Base-by-base conservation (phyloP, 2,113 vertebrate species). In the Salminus brasiliensis region DNA sequence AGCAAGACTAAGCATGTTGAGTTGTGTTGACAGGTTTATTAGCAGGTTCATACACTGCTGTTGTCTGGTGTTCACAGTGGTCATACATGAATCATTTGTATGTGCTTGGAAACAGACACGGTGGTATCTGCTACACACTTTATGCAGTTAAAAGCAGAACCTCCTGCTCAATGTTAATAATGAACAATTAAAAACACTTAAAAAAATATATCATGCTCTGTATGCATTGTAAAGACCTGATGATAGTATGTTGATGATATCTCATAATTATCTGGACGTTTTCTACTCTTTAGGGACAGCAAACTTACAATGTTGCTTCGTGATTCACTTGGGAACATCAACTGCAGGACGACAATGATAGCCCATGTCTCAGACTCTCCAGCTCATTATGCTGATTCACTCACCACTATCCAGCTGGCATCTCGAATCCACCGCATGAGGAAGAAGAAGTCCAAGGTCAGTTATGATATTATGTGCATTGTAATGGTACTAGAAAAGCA, bases 271-370 rank as follows among this genome's bases (percentile, higher is more conserved):
- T 13, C 27, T 60, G 16, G 8, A 39, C 8, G 16, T 55, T 66
- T 65, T 89, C 66, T 45, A 29, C 74, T 47, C 67, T 85, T 23
- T 81, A 99, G 98, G 91, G 97, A 99, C 91, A 98, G 96, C 93
- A 96, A 96, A 85, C 94, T 99, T 88, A 98, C 97, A 11, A 95
- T 97, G 95, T 81, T 99, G 88, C 91, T 99, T 85, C 94, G 94
- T 84, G 98, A 98, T 88, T 96, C 97, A 1, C 94, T 99, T 87
- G 96, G 96, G 83, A 94, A 97, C 86, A 93, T 96, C 88, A 95
- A 93, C 93, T 98, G 97, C 86, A 93, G 96, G 68, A 94, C 96
- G 80, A 98, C 97, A 77, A 98, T 99, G 98, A 98, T 99, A 43
- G 96, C 96, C 0, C 98, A 99, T 77, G 93, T 99, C 87, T 98